A percentile compares a stretch with the other conserved stretches of the same genome.
Evolutionary conservation across 2,888 invertebrate species (phyloP).

Genomic region (Cheiracanthium punctorium): DNA sequence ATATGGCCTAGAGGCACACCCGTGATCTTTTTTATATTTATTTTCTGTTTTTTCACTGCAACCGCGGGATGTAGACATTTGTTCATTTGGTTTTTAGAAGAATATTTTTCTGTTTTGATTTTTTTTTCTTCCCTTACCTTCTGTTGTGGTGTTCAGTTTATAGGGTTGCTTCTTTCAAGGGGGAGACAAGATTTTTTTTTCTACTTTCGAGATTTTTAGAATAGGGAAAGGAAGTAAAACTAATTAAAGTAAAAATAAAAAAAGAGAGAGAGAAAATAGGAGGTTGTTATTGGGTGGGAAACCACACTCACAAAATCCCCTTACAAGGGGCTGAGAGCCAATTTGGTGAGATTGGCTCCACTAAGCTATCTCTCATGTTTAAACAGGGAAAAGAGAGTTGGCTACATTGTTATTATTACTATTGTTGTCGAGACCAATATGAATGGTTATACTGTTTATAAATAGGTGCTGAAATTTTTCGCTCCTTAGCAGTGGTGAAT

Average conservation of each 20-base stretch:
- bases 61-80: conserved; percentile 2
- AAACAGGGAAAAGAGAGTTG: background rate
- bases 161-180: background rate
- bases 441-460: too few relatives aligned
- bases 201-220: background rate
- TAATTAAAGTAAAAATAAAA: background rate
- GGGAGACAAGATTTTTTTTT: background rate
- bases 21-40: background rate
- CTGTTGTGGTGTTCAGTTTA: background rate
- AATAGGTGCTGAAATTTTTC: too few relatives aligned
- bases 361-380: background rate
- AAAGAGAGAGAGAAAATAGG: background rate
- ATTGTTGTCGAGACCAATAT: too few relatives aligned
- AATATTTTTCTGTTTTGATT: too few relatives aligned
- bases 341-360: background rate
- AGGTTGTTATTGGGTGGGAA: background rate
- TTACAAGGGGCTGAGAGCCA: background rate
- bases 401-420: too few relatives aligned
- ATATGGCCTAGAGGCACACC: background rate
- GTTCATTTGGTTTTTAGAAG: background rate
- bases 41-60: background rate
- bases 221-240: background rate
- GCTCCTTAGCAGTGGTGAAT: too few relatives aligned
- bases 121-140: background rate
- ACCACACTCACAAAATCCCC: background rate